Base-by-base conservation (phyloP, 2,888 invertebrate genomes). In the Subacronicta megacephala region DNA sequence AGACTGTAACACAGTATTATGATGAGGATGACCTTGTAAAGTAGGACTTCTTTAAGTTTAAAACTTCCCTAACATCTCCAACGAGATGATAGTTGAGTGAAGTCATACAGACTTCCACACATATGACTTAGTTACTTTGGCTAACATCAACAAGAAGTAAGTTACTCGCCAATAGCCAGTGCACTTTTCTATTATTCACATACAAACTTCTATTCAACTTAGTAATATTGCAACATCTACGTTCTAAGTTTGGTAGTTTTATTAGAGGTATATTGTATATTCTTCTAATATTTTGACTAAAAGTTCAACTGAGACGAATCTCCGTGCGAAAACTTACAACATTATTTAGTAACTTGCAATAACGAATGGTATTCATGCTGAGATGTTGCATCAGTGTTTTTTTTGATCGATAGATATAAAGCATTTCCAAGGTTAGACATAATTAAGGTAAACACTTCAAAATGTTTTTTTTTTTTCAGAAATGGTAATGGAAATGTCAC, bases 241-340 rank as follows among this genome's bases (percentile, higher is more conserved):
- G 13, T 51, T 33, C 26, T 16, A 49, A 62, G 45, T 47, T 65
- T n/a, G 17, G 33, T 20, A 44, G 42, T 56, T 71, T 61, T 69
- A 61, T 38, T 54, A 61, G 20, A 46, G 26, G 44, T 45, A 71
- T 57, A 50, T 71, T 60, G 54, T 52, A 71, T 52, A 33, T 43
- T 36, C 44, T 59, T 60, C 42, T 49, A 53, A 59, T 29, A 62
- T 42, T 54, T 37, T 13, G 12, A 35, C 33, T 33, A 44, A 57
- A 78, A 80, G 78, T 75, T 78, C 70, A 75, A 61, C 62, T 56
- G 51, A 56, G 68, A 65, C 75, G 45, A 75, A 75, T 73, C 40
- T 51, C 12, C 29, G 12, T 60, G 46, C 26, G 49, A 57, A 46
- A 54, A 54, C 17, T 65, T 58, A 44, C 46, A 33, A 54, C 36